Percentiles rank a stretch among this genome's conserved stretches.
Evolutionary conservation across 2,797 vertebrate genomes (phyloP).

Genomic region (Brachymystax lenok): DNA sequence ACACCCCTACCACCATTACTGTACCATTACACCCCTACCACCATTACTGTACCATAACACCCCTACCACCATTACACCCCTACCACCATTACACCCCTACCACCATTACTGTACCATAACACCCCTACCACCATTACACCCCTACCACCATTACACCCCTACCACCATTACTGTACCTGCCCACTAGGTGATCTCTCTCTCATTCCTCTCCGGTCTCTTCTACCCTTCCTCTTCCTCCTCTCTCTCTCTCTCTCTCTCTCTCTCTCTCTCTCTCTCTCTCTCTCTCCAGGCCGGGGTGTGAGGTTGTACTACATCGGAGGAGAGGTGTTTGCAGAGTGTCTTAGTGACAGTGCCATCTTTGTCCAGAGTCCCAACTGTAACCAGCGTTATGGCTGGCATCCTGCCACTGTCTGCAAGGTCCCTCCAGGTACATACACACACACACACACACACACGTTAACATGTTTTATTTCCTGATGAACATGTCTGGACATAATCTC

Average conservation of each 20-base stretch:
- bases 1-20: too few species aligned
- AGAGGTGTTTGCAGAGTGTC: constrained; percentile 97
- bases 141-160: too few species aligned
- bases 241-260: not conserved
- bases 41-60: too few species aligned
- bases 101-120: too few species aligned
- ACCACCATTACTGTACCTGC: too few species aligned
- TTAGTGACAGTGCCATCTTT: constrained; percentile 98
- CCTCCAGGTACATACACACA: constrained; percentile 82
- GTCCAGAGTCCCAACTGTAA: constrained; percentile 99
- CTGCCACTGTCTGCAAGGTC: constrained; percentile 98
- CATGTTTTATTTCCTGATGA: not conserved
- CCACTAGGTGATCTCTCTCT: not conserved
- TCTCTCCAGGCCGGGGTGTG: constrained; percentile 87
- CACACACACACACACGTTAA: not conserved
- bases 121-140: too few species aligned
- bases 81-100: too few species aligned
- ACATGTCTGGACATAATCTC: too few species aligned
- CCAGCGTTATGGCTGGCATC: constrained; percentile 98
- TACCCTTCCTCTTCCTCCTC: not conserved
- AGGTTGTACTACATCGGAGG: constrained; percentile 98
- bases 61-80: too few species aligned
- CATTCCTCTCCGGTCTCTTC: not conserved
- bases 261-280: not conserved
- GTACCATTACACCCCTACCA: too few species aligned